Base-by-base conservation (phyloP, 2,888 invertebrate species). In the Ganaspis brasiliensis region DNA sequence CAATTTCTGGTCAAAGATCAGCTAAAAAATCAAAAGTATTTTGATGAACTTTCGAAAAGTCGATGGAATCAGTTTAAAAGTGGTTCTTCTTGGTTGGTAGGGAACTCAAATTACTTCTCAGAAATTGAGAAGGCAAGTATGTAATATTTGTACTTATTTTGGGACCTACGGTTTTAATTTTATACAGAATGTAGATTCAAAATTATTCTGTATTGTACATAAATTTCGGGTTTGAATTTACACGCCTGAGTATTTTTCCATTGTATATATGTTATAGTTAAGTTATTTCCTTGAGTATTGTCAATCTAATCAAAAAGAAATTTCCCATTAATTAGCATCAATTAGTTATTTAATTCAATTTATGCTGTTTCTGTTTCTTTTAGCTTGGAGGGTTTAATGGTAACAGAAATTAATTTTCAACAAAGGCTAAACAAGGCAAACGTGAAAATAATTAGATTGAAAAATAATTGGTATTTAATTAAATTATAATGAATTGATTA, bases 131-230 rank as follows among this genome's bases (percentile, higher is more conserved):
- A 49, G 16, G 19, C 52, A 52, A 52, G 52, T 52, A 52, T 52
- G 52, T 52, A 52, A 52, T 52, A 52, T 52, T 52, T 52, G 52
- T 52, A 52, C 16, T 19, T 19, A 52, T 19, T 16, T 8, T 16
- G 12, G 10, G 12, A 8, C 9, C 12, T 40, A 12, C 9, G n/a
- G n/a, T 2, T 49, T 19, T 19, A 8, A 19, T 52, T 52, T 52
- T 8, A 52, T 52, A 19, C 52, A 52, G 52, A 52, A 52, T 52
- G 52, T 52, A 52, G 19, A 52, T 52, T 52, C 16, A 52, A 52
- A 52, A 52, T 52, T 52, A 52, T 52, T 52, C 52, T 52, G 52
- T 52, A 52, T 31, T 31, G 31, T 4, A 49, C 3, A n/a, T 52
- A 40, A 10, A 19, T 52, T 52, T 12, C 2, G 2, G 31, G 31